Base-by-base conservation (phyloP, 2,113 vertebrate species). In the Osmerus mordax region DNA sequence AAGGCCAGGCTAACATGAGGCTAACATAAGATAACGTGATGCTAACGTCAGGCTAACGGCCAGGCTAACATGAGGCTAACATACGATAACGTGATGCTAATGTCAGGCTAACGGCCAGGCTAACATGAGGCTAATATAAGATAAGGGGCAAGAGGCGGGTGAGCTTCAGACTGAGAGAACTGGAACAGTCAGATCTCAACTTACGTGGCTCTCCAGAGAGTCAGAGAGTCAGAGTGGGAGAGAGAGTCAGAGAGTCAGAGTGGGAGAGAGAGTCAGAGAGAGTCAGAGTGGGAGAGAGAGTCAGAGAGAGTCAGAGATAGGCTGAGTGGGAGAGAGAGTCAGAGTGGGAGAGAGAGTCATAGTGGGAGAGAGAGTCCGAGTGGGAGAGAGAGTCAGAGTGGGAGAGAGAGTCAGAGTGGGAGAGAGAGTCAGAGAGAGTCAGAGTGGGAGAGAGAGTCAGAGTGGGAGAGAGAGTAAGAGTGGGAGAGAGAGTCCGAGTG, bases 91-190 rank as follows among this genome's bases (percentile, higher is more conserved):
- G 8, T 41, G 29, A 41, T 41, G 36, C 36, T 41, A 41, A 41
- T 8, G 1, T 41, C 36, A 41, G 36, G 36, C 36, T 41, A 41
- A 8, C 4, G 8, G 36, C 36, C 32, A 32, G 32, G 6, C 32
- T 32, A 0, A 32, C 3, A 32, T 32, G 36, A 41, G 5, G 5
- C 7, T 41, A 41, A 41, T 1, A 0, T 41, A 5, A 41, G 36
- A 4, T 41, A 41, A 74, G 74, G 80, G 77, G 71, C 28, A 69
- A 1, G 15, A 51, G 61, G 64, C 67, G 61, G 64, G 68, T 9
- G 60, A 13, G 32, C 70, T 67, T 15, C 6, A 55, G 4, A 72
- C 65, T 74, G 8, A 14, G 67, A 62, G 54, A 47, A 60, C 36
- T 65, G 29, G 28, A 0, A 11, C 60, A 47, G 14, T 3, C 0